Conservation (phyloP, 2,113 vertebrate genomes). For the Platysteira castanea region DNA sequence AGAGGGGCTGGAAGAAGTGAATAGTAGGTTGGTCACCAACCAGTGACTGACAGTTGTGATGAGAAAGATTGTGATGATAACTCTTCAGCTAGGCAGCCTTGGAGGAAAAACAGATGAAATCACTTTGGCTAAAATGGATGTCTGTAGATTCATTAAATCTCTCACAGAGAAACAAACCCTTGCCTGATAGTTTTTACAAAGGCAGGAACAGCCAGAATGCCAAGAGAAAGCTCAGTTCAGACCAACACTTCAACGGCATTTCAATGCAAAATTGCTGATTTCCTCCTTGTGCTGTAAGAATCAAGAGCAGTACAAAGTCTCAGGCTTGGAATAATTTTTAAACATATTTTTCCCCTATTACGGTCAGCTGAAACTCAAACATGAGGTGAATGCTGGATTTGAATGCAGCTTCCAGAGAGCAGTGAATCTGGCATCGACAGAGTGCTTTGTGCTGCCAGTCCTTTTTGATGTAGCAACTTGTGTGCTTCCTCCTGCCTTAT, state of each 20-base stretch:
- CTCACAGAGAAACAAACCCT: constrained; percentile 11
- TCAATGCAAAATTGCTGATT: not conserved
- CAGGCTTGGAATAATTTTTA: not conserved
- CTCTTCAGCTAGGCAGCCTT: constrained; percentile 33
- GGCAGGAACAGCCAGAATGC: not conserved
- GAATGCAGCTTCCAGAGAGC: constrained; percentile 23
- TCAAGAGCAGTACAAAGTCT: not conserved
- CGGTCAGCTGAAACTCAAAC: not conserved
- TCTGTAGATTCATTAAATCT: constrained; percentile 18
- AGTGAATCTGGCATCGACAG: constrained; percentile 17
- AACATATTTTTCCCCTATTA: not conserved
- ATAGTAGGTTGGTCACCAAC: not conserved
- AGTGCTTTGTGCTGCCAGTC: constrained; percentile 54
- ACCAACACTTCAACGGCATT: not conserved
- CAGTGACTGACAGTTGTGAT: not conserved
- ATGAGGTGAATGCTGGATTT: constrained; percentile 21
- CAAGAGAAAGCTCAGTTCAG: not conserved
- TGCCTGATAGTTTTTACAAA: constrained; percentile 36
- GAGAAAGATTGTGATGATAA: constrained; percentile 9
- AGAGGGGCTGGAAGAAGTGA: not conserved
- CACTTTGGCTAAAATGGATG: constrained; percentile 40
- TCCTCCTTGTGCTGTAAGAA: not conserved
- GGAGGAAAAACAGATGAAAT: constrained; percentile 55
- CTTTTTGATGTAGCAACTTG: constrained; percentile 35
- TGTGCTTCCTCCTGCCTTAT: constrained; percentile 28